Percentiles rank a stretch among this genome's conserved stretches.
These are phyloP conservation scores for Prunella fulvescens DNA, from an alignment of 2,113 vertebrate species.

Conservation along the genomic window DNA sequence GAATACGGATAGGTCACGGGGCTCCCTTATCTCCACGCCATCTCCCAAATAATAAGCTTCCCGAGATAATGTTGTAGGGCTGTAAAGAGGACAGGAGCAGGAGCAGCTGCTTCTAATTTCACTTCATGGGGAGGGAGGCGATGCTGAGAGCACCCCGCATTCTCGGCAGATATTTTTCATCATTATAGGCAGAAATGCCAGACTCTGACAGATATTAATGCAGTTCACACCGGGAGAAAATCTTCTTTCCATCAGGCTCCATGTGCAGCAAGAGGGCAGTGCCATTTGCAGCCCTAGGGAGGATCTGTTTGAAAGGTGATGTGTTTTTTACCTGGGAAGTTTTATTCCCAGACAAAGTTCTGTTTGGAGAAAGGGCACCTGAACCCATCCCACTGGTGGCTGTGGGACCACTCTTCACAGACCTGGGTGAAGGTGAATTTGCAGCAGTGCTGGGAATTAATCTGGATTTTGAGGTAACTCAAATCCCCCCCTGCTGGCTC, in stretches of 20 bases:
- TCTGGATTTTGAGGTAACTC: neutral
- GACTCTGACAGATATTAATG: slow-evolving; percentile 76
- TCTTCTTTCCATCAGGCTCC: slow-evolving; percentile 73
- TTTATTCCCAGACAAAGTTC: neutral
- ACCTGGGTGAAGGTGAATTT: neutral
- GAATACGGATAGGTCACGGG: neutral
- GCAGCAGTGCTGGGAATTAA: neutral
- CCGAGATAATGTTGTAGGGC: neutral
- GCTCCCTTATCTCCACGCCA: neutral
- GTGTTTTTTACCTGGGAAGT: neutral
- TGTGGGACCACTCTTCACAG: fast-evolving
- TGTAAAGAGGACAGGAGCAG: neutral
- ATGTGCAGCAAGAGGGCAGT: slow-evolving; percentile 74
- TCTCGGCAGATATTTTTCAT: slow-evolving; percentile 75
- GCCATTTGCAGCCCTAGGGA: slow-evolving; percentile 59
- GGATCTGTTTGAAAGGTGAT: slow-evolving; percentile 29
- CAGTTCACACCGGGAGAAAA: slow-evolving; percentile 75
- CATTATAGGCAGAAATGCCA: slow-evolving; percentile 80
- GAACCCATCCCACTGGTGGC: fast-evolving
- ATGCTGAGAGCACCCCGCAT: slow-evolving; percentile 47
- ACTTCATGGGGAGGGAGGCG: neutral
- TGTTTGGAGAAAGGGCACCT: neutral
- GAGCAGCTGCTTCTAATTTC: slow-evolving; percentile 49
- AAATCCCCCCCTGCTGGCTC: fast-evolving
- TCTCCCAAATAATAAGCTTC: neutral